A percentile compares a stretch with the other conserved stretches of the same genome.
Conservation (phyloP, 2,797 vertebrate genomes). For the Thalassophryne amazonica region DNA sequence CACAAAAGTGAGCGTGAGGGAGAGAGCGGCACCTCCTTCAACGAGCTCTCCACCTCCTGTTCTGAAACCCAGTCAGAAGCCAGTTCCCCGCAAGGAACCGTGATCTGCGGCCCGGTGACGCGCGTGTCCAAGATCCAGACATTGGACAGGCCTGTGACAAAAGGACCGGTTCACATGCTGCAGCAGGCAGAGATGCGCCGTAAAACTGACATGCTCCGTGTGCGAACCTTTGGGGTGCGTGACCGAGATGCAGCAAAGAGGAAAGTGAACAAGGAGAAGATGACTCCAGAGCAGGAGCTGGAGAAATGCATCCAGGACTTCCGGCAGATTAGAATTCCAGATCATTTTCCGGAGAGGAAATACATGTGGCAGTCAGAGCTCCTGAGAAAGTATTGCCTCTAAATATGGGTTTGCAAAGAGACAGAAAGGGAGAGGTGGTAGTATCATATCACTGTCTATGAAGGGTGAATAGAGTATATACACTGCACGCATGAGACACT, state of each 20-base stretch:
- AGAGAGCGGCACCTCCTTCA: slow-evolving; percentile 95
- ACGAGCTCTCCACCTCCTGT: slow-evolving; percentile 97
- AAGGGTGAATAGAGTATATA: slow-evolving; percentile 43
- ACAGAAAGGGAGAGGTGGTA: background rate
- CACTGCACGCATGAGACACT: slow-evolving; percentile 55
- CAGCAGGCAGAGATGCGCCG: slow-evolving; percentile 89
- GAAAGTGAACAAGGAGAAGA: slow-evolving; percentile 91
- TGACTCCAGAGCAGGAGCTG: slow-evolving; percentile 95
- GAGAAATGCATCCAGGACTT: slow-evolving; percentile 99
- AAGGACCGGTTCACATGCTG: slow-evolving; percentile 85
- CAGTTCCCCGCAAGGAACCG: slow-evolving; percentile 94
- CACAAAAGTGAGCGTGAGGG: slow-evolving; percentile 93
- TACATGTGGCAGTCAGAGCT: slow-evolving; percentile 97
- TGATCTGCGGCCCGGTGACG: slow-evolving; percentile 88
- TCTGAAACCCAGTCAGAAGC: slow-evolving; percentile 97
- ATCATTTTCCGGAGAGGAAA: slow-evolving; percentile 93
- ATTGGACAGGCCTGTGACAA: slow-evolving; percentile 88
- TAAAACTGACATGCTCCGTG: slow-evolving; percentile 93
- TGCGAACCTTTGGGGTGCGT: slow-evolving; percentile 88
- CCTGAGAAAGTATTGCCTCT: slow-evolving; percentile 92
- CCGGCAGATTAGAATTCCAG: slow-evolving; percentile 95
- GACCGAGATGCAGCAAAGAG: slow-evolving; percentile 89
- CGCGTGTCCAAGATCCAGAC: slow-evolving; percentile 91
- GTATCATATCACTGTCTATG: slow-evolving; percentile 17
- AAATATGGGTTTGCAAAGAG: slow-evolving; percentile 38